Conservation (phyloP, 2,888 invertebrate genomes). For the Stenodera caucasica region DNA sequence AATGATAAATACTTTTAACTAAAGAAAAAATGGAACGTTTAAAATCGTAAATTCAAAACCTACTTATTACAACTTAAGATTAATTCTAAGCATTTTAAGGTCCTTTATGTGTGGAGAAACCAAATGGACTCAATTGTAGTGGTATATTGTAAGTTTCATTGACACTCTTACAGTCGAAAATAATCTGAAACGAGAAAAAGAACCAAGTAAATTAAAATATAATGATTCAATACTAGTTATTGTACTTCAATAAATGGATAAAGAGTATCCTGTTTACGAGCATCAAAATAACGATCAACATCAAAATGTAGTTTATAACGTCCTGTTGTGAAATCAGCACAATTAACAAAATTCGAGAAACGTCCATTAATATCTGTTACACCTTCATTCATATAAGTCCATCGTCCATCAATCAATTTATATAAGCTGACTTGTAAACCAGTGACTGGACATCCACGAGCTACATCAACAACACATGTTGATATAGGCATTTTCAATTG, state of each 20-base stretch:
- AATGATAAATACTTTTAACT: background rate
- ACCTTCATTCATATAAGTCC: constrained; percentile 68
- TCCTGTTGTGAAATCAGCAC: constrained; percentile 64
- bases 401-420: constrained; percentile 65
- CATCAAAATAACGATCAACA: constrained; percentile 70
- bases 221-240: constrained; percentile 7
- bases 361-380: constrained; percentile 69
- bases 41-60: background rate
- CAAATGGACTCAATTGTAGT: constrained; percentile 72
- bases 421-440: constrained; percentile 70
- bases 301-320: constrained; percentile 76
- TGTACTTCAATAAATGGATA: constrained; percentile 77
- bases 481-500: constrained; percentile 61
- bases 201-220: background rate
- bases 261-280: constrained; percentile 63
- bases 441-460: constrained; percentile 67
- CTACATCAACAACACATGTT: constrained; percentile 75
- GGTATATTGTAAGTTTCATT: constrained; percentile 75
- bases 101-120: constrained; percentile 78
- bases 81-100: constrained; percentile 52
- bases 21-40: background rate
- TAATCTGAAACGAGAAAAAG: constrained; percentile 60
- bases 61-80: constrained; percentile 27
- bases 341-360: constrained; percentile 64
- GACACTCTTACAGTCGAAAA: constrained; percentile 67